Conservation (phyloP, 2,888 invertebrate species). For the Cylindroiulus punctatus region DNA sequence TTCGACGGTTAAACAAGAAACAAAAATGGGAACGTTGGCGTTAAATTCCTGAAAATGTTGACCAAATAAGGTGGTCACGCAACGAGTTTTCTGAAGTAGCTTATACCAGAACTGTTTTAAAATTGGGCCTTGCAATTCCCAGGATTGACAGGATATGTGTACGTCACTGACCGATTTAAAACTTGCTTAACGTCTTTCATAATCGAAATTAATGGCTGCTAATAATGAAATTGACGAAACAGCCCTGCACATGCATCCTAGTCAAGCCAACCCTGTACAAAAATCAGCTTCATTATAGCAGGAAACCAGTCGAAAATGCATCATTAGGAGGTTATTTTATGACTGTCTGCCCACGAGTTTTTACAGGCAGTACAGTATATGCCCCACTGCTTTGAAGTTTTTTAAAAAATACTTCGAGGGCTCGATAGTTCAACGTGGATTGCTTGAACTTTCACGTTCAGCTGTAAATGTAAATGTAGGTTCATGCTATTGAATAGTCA, state of each 20-base stretch:
- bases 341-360: not conserved
- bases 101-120: not conserved
- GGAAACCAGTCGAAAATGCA: not conserved
- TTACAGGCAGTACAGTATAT: not conserved
- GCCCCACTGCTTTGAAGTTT: not conserved
- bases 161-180: slow-evolving; percentile 31
- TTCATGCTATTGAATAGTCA: not conserved
- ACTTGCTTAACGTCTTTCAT: slow-evolving; percentile 27
- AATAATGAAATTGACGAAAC: slow-evolving; percentile 5
- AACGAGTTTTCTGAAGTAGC: not conserved
- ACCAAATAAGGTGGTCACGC: slow-evolving; percentile 7
- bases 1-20: slow-evolving; percentile 11
- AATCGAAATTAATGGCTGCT: slow-evolving; percentile 4
- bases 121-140: not conserved
- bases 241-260: not conserved
- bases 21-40: slow-evolving; percentile 37
- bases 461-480: no score
- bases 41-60: not conserved
- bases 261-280: not conserved
- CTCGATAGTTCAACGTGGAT: not conserved
- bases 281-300: not conserved
- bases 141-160: not conserved
- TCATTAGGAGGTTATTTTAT: slow-evolving; percentile 2
- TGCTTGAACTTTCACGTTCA: not conserved
- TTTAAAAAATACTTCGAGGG: not conserved